These are phyloP conservation scores for Xanthorhoe designata DNA, from an alignment of 2,888 invertebrate species.

Conservation along the genomic window DNA sequence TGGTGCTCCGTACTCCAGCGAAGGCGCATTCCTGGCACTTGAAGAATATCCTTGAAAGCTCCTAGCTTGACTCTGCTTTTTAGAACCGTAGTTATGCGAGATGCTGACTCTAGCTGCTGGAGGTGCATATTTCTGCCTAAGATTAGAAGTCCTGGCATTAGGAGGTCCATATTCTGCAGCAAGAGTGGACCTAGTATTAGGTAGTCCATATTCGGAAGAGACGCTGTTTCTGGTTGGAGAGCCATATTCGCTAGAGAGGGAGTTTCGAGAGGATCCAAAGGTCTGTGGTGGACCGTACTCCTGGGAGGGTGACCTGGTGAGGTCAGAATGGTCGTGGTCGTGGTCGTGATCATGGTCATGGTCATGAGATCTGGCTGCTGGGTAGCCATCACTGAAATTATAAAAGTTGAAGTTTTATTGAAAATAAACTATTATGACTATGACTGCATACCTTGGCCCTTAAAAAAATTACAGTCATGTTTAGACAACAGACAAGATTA, in stretches of 20 bases:
- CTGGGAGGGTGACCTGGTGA: slow-evolving; percentile 33
- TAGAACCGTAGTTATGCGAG: slow-evolving; percentile 44
- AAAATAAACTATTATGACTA: background rate
- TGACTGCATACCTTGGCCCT: too few species aligned
- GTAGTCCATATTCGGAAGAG: slow-evolving; percentile 13
- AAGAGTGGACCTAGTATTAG: slow-evolving; percentile 10
- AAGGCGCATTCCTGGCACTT: slow-evolving; percentile 24
- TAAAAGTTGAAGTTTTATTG: background rate
- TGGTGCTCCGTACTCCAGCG: slow-evolving; percentile 56
- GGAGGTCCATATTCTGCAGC: slow-evolving; percentile 21
- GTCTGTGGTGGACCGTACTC: slow-evolving; percentile 31
- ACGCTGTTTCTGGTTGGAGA: slow-evolving; percentile 15
- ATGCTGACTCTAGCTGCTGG: slow-evolving; percentile 33
- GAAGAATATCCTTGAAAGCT: slow-evolving; percentile 26
- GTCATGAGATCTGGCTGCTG: slow-evolving; percentile 27
- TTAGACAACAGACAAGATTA: too few species aligned
- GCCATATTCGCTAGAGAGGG: slow-evolving; percentile 20
- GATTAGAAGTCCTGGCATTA: slow-evolving; percentile 21
- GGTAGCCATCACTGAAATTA: slow-evolving; percentile 38
- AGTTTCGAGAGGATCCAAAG: slow-evolving; percentile 18
- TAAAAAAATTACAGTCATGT: too few species aligned
- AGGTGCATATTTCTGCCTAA: slow-evolving; percentile 34
- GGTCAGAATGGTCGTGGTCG: slow-evolving; percentile 28
- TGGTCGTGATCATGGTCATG: slow-evolving; percentile 24
- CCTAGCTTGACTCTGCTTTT: slow-evolving; percentile 26